phyloP scores from a whole-genome alignment of 2,113 vertebrate species.

The Bombycilla garrulus region DNA sequence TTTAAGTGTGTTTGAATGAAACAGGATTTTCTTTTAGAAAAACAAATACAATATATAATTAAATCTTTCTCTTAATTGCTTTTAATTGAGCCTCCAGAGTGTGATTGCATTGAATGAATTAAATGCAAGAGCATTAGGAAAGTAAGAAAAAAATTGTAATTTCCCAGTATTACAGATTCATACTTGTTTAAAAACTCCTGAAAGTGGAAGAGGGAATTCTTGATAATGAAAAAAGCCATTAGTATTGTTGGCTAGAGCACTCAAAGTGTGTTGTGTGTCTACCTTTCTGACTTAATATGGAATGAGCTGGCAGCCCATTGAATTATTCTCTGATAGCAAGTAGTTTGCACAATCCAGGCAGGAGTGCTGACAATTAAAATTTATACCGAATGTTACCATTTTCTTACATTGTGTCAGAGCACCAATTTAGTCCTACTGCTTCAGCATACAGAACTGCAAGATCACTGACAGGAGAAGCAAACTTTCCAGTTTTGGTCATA shows the following conservation, averaged over 20 bases:
- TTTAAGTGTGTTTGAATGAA: background rate
- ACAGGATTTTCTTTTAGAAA: background rate
- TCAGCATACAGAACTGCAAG: background rate
- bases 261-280: constrained; percentile 35
- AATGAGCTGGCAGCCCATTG: constrained; percentile 41
- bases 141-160: background rate
- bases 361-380: constrained; percentile 40
- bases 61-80: background rate
- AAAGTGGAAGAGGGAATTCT: constrained; percentile 62
- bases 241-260: constrained; percentile 46
- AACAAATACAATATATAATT: background rate
- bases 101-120: constrained; percentile 22
- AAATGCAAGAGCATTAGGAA: background rate
- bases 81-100: background rate
- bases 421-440: background rate
- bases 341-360: constrained; percentile 38
- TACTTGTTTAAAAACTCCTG: constrained; percentile 35
- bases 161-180: constrained; percentile 25
- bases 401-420: background rate
- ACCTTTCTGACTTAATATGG: constrained; percentile 43
- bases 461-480: background rate
- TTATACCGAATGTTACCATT: background rate
- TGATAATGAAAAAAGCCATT: constrained; percentile 61
- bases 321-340: constrained; percentile 37
- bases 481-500: background rate